A percentile compares a stretch with the other conserved stretches of the same genome.
These are phyloP conservation scores for Sminthurides bifidus DNA, from an alignment of 1,140 invertebrate genomes.

Conservation along the genomic window DNA sequence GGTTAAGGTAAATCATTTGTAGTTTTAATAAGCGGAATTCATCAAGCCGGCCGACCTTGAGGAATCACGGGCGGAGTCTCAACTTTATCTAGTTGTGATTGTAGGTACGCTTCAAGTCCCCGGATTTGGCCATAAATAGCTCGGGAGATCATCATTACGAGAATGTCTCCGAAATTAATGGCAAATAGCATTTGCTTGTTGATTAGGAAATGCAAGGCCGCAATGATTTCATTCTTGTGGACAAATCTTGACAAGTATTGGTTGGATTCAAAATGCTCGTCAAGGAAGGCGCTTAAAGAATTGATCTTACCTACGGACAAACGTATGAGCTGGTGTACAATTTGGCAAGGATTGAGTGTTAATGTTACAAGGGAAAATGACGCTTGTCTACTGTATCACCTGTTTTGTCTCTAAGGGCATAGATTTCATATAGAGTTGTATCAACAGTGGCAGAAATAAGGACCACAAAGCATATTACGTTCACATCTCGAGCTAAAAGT, in stretches of 20 bases:
- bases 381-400: not conserved
- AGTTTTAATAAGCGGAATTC: not conserved
- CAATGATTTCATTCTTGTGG: constrained; percentile 10
- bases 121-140: constrained; percentile 17
- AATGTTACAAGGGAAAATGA: too few relatives aligned
- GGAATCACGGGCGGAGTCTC: constrained; percentile 2
- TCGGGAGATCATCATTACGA: constrained; percentile 21
- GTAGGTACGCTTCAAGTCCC: constrained; percentile 14
- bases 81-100: constrained; percentile 7
- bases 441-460: constrained; percentile 15
- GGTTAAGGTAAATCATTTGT: not conserved
- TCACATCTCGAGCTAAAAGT: constrained; percentile 12
- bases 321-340: not conserved
- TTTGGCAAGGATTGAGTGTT: too few relatives aligned
- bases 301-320: not conserved
- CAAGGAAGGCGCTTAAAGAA: constrained; percentile 10
- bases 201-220: constrained; percentile 7
- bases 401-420: not conserved
- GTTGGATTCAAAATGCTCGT: constrained; percentile 22
- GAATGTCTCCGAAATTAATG: constrained; percentile 27
- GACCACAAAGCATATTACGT: constrained; percentile 13
- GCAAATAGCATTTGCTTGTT: constrained; percentile 22
- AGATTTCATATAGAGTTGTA: constrained; percentile 23
- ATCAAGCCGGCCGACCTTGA: constrained; percentile 3
- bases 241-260: constrained; percentile 23